These are phyloP conservation scores for Neomorphus geoffroyi DNA, from an alignment of 2,797 vertebrate genomes.

Conservation along the genomic window DNA sequence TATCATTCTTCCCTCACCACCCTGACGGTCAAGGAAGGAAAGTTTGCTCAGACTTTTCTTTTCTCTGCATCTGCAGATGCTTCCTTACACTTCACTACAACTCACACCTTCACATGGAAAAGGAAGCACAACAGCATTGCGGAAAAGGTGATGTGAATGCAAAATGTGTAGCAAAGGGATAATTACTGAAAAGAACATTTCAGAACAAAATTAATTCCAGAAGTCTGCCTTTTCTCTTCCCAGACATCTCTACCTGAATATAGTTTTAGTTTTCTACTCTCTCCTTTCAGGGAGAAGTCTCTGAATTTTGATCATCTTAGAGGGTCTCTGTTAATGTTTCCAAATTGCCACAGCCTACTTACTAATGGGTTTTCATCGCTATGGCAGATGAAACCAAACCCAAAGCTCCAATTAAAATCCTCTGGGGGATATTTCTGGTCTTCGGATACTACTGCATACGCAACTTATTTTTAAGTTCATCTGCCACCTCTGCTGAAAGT, in stretches of 20 bases:
- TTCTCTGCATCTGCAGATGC: not conserved
- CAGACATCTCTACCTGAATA: not conserved
- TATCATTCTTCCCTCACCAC: not conserved
- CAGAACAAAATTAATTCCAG: not conserved
- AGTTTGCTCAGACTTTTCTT: not conserved
- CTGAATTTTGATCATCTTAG: not conserved
- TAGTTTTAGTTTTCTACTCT: not conserved
- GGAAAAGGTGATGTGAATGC: not conserved
- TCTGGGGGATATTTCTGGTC: not conserved
- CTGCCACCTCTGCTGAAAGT: not conserved
- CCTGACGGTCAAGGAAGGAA: not conserved
- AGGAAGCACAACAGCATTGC: not conserved
- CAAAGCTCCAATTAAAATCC: not conserved
- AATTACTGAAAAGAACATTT: not conserved
- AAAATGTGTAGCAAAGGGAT: not conserved
- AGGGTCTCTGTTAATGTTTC: not conserved
- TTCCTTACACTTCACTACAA: not conserved
- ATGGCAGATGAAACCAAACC: not conserved
- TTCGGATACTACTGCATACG: not conserved
- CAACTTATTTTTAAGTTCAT: not conserved
- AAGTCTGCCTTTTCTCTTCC: not conserved
- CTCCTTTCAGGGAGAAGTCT: not conserved
- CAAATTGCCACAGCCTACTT: not conserved
- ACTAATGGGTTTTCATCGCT: not conserved
- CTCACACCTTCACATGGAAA: not conserved